Base-by-base conservation (phyloP, 2,888 invertebrate species). In the Ormyrus thymus region DNA sequence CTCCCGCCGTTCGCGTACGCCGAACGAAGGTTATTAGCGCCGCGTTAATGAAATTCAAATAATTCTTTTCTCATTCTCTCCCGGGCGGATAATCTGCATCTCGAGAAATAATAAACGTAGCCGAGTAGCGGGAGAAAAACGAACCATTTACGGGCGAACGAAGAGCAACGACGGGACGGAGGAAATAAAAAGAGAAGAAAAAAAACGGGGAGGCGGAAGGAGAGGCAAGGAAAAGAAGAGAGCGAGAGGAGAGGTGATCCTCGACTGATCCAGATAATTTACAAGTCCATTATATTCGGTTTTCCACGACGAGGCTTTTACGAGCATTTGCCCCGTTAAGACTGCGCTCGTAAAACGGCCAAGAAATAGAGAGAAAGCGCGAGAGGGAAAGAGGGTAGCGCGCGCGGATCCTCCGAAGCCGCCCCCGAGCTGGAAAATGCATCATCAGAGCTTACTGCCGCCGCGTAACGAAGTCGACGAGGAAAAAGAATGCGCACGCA, bases 281-380 rank as follows among this genome's bases (percentile, higher is more conserved):
- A 85, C 81, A 83, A 84, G 84, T 84, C 82, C 84, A 84, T 85
- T 86, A 84, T 82, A 83, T 83, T 83, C 81, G 82, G 83, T 84
- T 84, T 84, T 85, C 83, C 81, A 81, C 83, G 80, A 82, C 78
- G 76, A 77, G 68, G 79, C 81, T 84, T 85, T 85, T 84, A 83
- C 83, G 83, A 85, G 83, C 84, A 78, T 73, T 76, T 53, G 70
- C 69, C 69, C 65, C 68, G 59, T 48, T 70, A 80, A 81, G 76
- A 69, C 71, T 73, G 45, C 75, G 76, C 66, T 83, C 82, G 82
- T 83, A 84, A 84, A 84, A 81, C 15, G 51, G 29, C 50, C 53
- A 53, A 62, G 62, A 8, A 45, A 61, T 10, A 51, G 15, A 71
- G 50, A 65, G 50, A 45, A n/a, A 43, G 9, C 7, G 29, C 43